Evolutionary conservation across 2,113 vertebrate species (phyloP).

Genomic region (Phoxinus phoxinus): DNA sequence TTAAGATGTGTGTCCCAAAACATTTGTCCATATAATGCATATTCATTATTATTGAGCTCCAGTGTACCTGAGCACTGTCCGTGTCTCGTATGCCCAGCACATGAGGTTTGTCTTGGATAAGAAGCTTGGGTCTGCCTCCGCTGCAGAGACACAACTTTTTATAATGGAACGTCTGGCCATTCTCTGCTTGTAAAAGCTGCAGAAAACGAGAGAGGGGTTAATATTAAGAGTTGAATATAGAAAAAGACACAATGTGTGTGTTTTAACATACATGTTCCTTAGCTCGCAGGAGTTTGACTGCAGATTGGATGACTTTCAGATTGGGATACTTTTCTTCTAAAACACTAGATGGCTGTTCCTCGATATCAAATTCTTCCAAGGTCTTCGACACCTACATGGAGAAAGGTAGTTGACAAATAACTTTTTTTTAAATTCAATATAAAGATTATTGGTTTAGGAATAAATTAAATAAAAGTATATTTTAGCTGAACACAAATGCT

Average conservation of each 20-base stretch:
- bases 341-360: slow-evolving; percentile 82
- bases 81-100: slow-evolving; percentile 96
- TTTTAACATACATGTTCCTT: slow-evolving; percentile 79
- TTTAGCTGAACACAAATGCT: too few relatives aligned
- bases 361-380: slow-evolving; percentile 92
- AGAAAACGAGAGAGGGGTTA: background rate
- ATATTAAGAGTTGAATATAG: background rate
- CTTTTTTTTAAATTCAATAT: background rate
- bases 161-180: slow-evolving; percentile 78
- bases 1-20: too few relatives aligned
- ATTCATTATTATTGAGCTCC: background rate
- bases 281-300: slow-evolving; percentile 80
- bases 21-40: too few relatives aligned
- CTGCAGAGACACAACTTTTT: slow-evolving; percentile 92
- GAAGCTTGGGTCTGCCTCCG: slow-evolving; percentile 88
- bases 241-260: background rate
- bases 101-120: slow-evolving; percentile 80
- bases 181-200: slow-evolving; percentile 84
- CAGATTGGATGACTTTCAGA: slow-evolving; percentile 86
- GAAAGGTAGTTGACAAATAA: background rate
- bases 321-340: slow-evolving; percentile 86
- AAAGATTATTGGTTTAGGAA: too few relatives aligned
- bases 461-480: too few relatives aligned
- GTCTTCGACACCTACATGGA: slow-evolving; percentile 83
- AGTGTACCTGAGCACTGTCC: slow-evolving; percentile 89